Percentiles rank a stretch among this genome's conserved stretches.
Conservation (phyloP, 2,888 invertebrate species). For the Trachelus tabidus region DNA sequence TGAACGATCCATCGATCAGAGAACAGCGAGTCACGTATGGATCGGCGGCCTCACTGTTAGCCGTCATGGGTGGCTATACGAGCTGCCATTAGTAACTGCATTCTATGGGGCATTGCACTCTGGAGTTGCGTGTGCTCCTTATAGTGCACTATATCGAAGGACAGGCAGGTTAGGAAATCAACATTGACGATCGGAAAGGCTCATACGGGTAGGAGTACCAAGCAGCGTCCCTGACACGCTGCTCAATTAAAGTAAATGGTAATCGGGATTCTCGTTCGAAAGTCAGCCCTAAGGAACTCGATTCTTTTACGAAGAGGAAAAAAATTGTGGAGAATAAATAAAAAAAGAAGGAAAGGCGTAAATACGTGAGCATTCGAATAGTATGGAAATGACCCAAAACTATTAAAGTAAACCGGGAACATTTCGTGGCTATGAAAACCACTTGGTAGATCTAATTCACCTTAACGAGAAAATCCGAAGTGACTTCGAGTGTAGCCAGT, state of each 20-base stretch:
- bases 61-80: constrained; percentile 44
- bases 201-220: not conserved
- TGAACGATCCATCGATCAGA: constrained; percentile 45
- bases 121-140: constrained; percentile 1
- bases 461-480: not conserved
- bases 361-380: not conserved
- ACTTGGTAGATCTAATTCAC: not conserved
- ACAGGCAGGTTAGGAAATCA: not conserved
- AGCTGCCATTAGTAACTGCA: constrained; percentile 33
- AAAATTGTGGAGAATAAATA: not conserved
- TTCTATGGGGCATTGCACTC: constrained; percentile 44
- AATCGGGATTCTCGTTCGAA: not conserved
- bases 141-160: not conserved
- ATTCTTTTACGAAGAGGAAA: not conserved
- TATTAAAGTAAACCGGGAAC: not conserved
- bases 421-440: not conserved
- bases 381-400: not conserved
- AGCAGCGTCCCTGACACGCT: not conserved
- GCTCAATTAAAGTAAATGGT: not conserved
- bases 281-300: not conserved
- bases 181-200: not conserved
- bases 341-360: not conserved
- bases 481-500: not conserved
- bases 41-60: constrained; percentile 25
- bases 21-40: constrained; percentile 43